Evolutionary conservation across 2,113 vertebrate species (phyloP), one percentile per base, ranked within the genome.

Genomic region (Eubucco bourcierii): DNA sequence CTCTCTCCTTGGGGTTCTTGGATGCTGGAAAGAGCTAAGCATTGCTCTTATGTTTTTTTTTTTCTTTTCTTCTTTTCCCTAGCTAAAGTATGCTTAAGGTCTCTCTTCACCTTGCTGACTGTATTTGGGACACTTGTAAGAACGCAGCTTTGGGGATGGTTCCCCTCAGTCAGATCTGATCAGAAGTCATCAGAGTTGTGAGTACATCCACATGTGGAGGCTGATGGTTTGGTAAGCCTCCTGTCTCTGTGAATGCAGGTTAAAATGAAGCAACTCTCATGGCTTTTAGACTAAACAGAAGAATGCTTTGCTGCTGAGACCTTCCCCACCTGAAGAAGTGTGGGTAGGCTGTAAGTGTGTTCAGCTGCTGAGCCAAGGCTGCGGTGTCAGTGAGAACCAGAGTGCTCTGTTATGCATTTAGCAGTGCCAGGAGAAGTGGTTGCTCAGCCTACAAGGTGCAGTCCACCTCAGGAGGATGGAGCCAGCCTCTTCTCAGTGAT

Each of bases 31-130:
- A 80, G 72, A 33, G 34, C 55, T 50, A 66, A 61, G 60, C 29
- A 28, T 76, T 80, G 46, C 13, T 39, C 21, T 87, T 84, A 7
- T 67, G 53, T 31, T 81, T 92, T 86, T 81, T 92, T 86, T 79
- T 50, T 50, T 50, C 21, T 12, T 23, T 21, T 52, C 12, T 47
- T 21, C 18, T 20, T 73, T 24, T 5, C 84, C 77, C 25, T 66
- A 58, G 16, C 53, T 86, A 29, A 60, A 53, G 19, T 34, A 17
- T 88, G 47, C 21, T 77, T 74, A 16, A 52, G 39, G 61, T 92
- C 12, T 72, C 61, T 12, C 71, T 66, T 17, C 44, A 80, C 28
- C 25, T 94, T 25, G 13, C 44, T n/a, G 61, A 4, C 46, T 59
- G 7, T 52, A 82, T 75, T 52, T 4, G 3, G 84, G 64, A 58